Base-by-base conservation (phyloP, 1,140 invertebrate species). In the Potamilus streckersoni region DNA sequence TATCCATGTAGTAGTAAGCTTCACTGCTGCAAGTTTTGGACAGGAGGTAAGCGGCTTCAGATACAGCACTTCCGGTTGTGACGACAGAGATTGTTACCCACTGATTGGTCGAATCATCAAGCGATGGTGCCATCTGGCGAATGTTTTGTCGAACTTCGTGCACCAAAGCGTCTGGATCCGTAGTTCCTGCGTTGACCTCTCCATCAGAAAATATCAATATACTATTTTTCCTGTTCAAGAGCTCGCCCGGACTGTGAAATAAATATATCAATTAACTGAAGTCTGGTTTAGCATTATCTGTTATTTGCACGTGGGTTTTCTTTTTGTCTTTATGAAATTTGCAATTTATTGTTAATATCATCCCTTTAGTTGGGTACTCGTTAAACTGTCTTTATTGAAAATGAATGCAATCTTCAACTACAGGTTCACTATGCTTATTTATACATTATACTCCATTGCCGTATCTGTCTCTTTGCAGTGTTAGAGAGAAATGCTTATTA, bases 201-300 rank as follows among this genome's bases (percentile, higher is more conserved):
- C 85, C 85, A 59, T 86, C 85, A 8, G 85, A 83, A 59, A 86
- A 85, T 17, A 86, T 72, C 13, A 86, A 81, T 49, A 86, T 86
- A n/a, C 79, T 73, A 78, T 85, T 85, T 68, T 81, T 80, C 55
- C 79, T 82, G 19, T 79, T 68, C 56, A 80, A 60, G 69, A 82
- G 71, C 65, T 78, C 72, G 49, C 71, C 38, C 55, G 76, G 71
- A 23, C 78, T 79, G 57, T 31, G 73, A 73, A 31, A 27, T 58
- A 76, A 76, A 17, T 19, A 31, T 11, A 2, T 56, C 31, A 60
- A 19, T 38, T 60, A 49, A 16, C 5, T 19, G 31, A 11, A 57
- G 11, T 56, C 19, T 49, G 38, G 11, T 31, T 31, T 31, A 49
- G 4, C 11, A 49, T 49, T 49, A 6, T 49, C 2, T 6, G 1